Conservation (phyloP, 2,797 vertebrate species). For the Lepidocolaptes lacrymiger region DNA sequence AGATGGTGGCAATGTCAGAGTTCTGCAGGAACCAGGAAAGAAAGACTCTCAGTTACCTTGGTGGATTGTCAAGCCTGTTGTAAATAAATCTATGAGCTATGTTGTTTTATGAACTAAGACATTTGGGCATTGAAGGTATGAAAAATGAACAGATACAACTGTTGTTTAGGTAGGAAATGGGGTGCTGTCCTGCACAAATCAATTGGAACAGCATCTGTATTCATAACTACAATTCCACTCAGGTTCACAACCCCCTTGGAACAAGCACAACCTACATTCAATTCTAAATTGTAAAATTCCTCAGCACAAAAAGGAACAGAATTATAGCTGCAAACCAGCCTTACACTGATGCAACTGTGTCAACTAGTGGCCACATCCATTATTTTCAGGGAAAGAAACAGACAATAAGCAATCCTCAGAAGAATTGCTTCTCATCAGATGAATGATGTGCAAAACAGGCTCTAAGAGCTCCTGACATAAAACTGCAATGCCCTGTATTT, state of each 20-base stretch:
- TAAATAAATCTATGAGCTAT: background rate
- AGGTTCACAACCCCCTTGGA: background rate
- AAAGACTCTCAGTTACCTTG: background rate
- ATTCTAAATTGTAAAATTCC: background rate
- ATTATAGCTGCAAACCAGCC: background rate
- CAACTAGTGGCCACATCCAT: background rate
- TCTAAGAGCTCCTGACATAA: background rate
- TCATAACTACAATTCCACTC: background rate
- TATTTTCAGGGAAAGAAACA: background rate
- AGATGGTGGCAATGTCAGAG: constrained; percentile 89
- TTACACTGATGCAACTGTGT: background rate
- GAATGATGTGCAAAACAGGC: background rate
- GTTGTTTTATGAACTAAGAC: background rate
- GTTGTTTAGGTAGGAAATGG: background rate
- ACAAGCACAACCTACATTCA: background rate
- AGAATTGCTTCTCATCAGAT: background rate
- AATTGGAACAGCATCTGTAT: background rate
- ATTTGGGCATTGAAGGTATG: background rate
- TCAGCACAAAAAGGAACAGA: background rate
- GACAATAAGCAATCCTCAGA: background rate
- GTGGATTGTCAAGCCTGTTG: background rate
- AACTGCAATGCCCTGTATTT: background rate
- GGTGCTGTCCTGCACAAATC: background rate
- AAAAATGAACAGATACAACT: background rate
- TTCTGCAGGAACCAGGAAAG: constrained; percentile 80